phyloP scores from a whole-genome alignment of 2,113 vertebrate species.

The Donacobius atricapilla region DNA sequence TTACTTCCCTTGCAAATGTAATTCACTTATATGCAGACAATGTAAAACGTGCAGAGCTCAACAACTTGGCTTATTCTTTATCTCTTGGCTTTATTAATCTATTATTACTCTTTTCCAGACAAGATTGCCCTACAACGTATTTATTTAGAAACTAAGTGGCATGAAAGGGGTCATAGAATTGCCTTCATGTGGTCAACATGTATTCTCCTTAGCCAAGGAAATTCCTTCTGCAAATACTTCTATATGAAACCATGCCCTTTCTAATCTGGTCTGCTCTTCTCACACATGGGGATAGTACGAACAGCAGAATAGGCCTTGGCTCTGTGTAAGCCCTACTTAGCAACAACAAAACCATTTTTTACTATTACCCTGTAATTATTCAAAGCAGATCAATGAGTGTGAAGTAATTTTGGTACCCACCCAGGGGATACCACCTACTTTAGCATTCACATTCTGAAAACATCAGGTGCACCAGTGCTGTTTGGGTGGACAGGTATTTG shows the following conservation, averaged over 20 bases:
- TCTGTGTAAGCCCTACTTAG: not conserved
- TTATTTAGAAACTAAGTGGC: not conserved
- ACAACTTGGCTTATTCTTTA: not conserved
- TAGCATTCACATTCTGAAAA: not conserved
- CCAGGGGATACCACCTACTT: not conserved
- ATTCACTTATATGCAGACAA: not conserved
- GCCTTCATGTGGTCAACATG: not conserved
- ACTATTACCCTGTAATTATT: not conserved
- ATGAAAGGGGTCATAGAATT: not conserved
- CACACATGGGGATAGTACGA: not conserved
- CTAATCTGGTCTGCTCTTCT: not conserved
- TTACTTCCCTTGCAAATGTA: not conserved
- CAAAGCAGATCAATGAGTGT: not conserved
- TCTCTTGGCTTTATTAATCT: not conserved
- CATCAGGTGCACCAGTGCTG: not conserved
- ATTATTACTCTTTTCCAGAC: not conserved
- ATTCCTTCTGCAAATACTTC: not conserved
- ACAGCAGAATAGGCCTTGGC: not conserved
- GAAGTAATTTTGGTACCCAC: not conserved
- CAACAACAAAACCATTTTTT: not conserved
- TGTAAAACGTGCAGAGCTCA: not conserved
- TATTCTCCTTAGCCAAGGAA: not conserved
- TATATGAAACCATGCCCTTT: not conserved
- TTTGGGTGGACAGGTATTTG: not conserved
- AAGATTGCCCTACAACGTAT: not conserved